phyloP scores from a whole-genome alignment of 2,888 invertebrate species.

The Chymomyza caudatula region DNA sequence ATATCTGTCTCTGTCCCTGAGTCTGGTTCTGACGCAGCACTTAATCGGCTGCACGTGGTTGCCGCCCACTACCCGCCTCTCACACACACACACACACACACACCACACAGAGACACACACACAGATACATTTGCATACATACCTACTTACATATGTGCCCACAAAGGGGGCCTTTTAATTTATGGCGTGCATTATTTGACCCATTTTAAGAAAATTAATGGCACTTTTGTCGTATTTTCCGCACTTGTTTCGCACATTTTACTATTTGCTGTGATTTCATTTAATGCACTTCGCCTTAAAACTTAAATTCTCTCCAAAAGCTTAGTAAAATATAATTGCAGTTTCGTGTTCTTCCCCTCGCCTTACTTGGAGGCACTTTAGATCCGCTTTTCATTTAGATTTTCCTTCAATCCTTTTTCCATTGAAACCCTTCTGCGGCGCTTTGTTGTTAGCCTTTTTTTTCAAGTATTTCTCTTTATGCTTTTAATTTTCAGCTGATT shows the following conservation, averaged over 20 bases:
- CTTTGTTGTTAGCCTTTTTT: not conserved
- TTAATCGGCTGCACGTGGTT: not conserved
- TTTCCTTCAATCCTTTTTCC: no score
- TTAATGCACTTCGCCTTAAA: not conserved
- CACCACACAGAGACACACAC: not conserved
- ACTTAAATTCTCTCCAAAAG: not conserved
- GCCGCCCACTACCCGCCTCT: not conserved
- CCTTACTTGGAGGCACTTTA: not conserved
- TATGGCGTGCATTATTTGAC: slow-evolving; percentile 63
- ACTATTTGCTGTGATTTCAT: not conserved
- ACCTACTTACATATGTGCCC: slow-evolving; percentile 46
- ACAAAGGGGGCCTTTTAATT: slow-evolving; percentile 26
- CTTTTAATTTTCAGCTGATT: slow-evolving; percentile 71
- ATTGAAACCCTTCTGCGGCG: not conserved
- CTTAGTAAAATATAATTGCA: not conserved
- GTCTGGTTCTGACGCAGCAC: not conserved
- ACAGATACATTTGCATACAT: no score
- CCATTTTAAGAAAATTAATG: slow-evolving; percentile 62
- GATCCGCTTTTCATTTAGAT: not conserved
- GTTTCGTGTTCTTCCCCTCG: not conserved
- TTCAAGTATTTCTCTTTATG: slow-evolving; percentile 3
- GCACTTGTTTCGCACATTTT: not conserved
- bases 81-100: slow-evolving; percentile 9
- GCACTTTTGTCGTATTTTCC: slow-evolving; percentile 18
- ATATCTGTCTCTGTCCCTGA: not conserved